These are phyloP conservation scores for Diarsia mendica DNA, from an alignment of 2,888 invertebrate genomes.

Conservation along the genomic window DNA sequence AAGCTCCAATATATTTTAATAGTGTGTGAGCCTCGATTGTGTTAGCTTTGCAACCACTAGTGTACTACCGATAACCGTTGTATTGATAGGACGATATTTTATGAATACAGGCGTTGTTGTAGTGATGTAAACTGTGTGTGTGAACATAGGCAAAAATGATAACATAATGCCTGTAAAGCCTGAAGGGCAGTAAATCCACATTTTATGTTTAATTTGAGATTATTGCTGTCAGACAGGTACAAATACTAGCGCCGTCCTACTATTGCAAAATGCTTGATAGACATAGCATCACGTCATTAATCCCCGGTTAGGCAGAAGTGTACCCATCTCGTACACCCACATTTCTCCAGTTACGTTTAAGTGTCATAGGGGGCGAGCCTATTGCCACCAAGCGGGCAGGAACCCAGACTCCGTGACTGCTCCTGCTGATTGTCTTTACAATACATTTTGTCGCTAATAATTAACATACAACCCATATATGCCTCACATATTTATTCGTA, in stretches of 20 bases:
- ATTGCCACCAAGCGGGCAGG: too few relatives aligned
- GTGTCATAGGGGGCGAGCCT: too few relatives aligned
- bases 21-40: conserved; percentile 21
- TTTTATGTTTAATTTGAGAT: too few relatives aligned
- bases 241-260: too few relatives aligned
- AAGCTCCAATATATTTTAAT: conserved; percentile 46
- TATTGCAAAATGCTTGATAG: too few relatives aligned
- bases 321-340: too few relatives aligned
- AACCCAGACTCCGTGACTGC: too few relatives aligned
- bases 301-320: too few relatives aligned
- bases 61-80: not conserved
- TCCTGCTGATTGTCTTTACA: not conserved
- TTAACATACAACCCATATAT: not conserved
- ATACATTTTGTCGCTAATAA: not conserved
- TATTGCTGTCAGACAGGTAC: too few relatives aligned
- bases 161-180: not conserved
- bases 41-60: conserved; percentile 28
- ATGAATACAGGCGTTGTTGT: conserved; percentile 8
- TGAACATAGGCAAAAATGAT: not conserved
- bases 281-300: too few relatives aligned
- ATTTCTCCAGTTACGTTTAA: too few relatives aligned
- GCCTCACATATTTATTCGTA: not conserved
- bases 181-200: too few relatives aligned
- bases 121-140: not conserved
- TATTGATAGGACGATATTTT: not conserved